These are phyloP conservation scores for Halichoeres trimaculatus DNA, from an alignment of 2,113 vertebrate species.

Conservation along the genomic window DNA sequence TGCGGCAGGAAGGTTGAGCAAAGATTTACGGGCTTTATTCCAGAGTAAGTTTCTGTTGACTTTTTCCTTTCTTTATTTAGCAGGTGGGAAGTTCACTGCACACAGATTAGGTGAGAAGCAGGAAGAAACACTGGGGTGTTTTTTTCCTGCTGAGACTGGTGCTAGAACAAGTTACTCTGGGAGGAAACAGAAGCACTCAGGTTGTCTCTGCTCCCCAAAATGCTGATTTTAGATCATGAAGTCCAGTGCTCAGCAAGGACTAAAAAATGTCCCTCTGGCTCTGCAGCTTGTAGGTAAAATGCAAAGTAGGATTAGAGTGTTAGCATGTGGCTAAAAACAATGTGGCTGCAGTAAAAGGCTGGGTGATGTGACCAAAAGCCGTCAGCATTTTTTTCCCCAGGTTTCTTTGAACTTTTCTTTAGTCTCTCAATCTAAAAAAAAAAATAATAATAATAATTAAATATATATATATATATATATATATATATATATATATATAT, in stretches of 20 bases:
- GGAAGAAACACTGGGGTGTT: slow-evolving; percentile 19
- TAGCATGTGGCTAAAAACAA: not conserved
- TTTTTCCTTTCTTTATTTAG: slow-evolving; percentile 48
- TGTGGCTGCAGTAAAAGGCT: not conserved
- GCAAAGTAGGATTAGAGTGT: not conserved
- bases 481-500: too few relatives aligned
- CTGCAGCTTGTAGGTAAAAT: not conserved
- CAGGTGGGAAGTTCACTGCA: slow-evolving; percentile 21
- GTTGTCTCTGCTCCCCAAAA: slow-evolving; percentile 30
- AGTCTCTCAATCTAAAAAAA: too few relatives aligned
- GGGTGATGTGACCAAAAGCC: not conserved
- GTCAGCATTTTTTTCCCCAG: too few relatives aligned
- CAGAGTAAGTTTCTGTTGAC: not conserved
- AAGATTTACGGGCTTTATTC: slow-evolving; percentile 28
- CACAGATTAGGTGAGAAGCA: slow-evolving; percentile 37
- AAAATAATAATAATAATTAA: too few relatives aligned
- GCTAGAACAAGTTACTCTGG: slow-evolving; percentile 27
- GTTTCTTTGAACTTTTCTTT: too few relatives aligned
- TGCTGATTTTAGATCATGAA: slow-evolving; percentile 34
- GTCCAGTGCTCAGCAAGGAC: not conserved
- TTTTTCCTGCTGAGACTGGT: slow-evolving; percentile 48
- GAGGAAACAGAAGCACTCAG: slow-evolving; percentile 35
- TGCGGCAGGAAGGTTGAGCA: not conserved
- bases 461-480: too few relatives aligned
- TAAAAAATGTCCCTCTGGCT: slow-evolving; percentile 1